phyloP scores from a whole-genome alignment of 2,113 vertebrate species.

The Microcebus jonahi region DNA sequence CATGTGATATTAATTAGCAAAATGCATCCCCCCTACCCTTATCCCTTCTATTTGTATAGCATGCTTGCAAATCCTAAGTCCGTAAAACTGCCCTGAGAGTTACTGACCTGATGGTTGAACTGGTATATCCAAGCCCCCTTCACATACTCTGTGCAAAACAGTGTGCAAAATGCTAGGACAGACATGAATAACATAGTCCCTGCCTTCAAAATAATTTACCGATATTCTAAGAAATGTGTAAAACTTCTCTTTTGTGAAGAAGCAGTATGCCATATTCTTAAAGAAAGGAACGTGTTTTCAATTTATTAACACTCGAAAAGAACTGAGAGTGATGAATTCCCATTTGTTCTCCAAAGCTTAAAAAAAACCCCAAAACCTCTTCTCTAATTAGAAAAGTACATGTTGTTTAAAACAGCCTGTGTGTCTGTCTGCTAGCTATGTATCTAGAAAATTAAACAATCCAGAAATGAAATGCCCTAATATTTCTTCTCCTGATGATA shows the following conservation, averaged over 20 bases:
- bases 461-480: constrained; percentile 8
- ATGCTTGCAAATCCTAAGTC: not conserved
- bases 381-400: not conserved
- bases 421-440: not conserved
- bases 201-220: constrained; percentile 22
- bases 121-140: not conserved
- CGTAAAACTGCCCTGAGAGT: not conserved
- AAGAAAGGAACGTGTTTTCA: not conserved
- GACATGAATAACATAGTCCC: not conserved
- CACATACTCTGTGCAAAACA: not conserved
- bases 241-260: not conserved
- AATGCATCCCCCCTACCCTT: not conserved
- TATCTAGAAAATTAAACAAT: constrained; percentile 24
- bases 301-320: not conserved
- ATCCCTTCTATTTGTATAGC: not conserved
- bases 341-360: not conserved
- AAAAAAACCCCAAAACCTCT: not conserved
- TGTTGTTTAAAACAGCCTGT: not conserved
- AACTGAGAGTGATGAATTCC: not conserved
- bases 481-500: not conserved
- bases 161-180: not conserved
- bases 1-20: not conserved
- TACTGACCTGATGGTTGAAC: not conserved
- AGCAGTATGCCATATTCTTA: not conserved
- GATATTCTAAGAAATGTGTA: not conserved